Evolutionary conservation across 2,113 vertebrate genomes (phyloP).

Genomic region (Morone chrysops): DNA sequence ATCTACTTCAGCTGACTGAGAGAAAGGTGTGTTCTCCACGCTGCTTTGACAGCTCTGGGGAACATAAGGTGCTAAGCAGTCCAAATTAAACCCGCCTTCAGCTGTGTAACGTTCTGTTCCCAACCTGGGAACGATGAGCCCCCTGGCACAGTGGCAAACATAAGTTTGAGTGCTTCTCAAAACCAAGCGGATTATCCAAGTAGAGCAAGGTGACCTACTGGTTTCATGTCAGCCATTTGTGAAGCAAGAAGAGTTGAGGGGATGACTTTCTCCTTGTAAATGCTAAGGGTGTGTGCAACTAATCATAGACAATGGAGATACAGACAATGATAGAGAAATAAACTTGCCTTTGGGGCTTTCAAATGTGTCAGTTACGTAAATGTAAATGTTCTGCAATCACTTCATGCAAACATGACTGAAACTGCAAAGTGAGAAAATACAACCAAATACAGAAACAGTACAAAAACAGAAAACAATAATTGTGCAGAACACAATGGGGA

Average conservation of each 20-base stretch:
- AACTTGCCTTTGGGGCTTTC: background rate
- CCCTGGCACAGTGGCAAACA: conserved; percentile 52
- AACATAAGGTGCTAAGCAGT: conserved; percentile 55
- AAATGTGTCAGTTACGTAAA: background rate
- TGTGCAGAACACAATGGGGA: background rate
- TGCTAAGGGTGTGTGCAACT: background rate
- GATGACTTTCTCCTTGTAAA: conserved; percentile 3
- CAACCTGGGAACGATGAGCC: conserved; percentile 46
- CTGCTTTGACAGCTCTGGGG: conserved; percentile 57
- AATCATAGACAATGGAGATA: background rate
- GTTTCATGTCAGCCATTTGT: conserved; percentile 55
- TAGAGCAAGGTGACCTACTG: conserved; percentile 69
- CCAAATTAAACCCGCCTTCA: conserved; percentile 67
- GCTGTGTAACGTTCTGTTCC: conserved; percentile 74
- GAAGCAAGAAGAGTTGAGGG: conserved; percentile 16
- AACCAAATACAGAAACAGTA: background rate
- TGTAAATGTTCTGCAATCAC: background rate
- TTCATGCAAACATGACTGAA: conserved; percentile 14
- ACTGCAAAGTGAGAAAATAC: background rate
- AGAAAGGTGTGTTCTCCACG: conserved; percentile 44
- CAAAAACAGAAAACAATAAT: background rate
- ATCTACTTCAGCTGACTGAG: conserved; percentile 32
- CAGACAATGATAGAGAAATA: background rate
- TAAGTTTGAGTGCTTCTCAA: conserved; percentile 56
- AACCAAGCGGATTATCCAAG: conserved; percentile 21